Percentiles rank a stretch among this genome's conserved stretches.
These are phyloP conservation scores for Pangasius djambal DNA, from an alignment of 2,797 vertebrate genomes.

Conservation along the genomic window DNA sequence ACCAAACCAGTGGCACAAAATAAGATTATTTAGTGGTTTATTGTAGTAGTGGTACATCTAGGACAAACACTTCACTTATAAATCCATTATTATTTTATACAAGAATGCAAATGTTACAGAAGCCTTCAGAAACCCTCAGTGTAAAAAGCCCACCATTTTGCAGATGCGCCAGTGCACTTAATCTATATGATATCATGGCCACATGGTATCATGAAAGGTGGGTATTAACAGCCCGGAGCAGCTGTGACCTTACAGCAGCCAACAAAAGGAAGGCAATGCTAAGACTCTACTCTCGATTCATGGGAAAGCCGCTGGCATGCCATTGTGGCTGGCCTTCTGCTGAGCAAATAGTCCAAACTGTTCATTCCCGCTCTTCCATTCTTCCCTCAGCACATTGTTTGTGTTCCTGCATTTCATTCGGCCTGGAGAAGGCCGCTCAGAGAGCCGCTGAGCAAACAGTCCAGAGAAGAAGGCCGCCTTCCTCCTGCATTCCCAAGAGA, in stretches of 20 bases:
- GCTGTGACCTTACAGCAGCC: constrained; percentile 80
- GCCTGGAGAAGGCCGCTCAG: constrained; percentile 84
- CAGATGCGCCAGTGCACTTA: not conserved
- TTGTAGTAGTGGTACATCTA: not conserved
- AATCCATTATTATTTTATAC: not conserved
- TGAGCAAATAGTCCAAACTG: constrained; percentile 98
- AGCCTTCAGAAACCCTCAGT: not conserved
- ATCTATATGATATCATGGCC: constrained; percentile 46
- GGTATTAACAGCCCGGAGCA: constrained; percentile 74
- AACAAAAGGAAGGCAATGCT: constrained; percentile 79
- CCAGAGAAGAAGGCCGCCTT: constrained; percentile 87
- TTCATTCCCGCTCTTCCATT: constrained; percentile 89
- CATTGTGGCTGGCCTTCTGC: constrained; percentile 93
- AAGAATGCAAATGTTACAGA: not conserved
- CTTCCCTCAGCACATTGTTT: constrained; percentile 90
- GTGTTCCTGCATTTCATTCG: constrained; percentile 95
- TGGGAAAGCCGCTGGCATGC: constrained; percentile 86
- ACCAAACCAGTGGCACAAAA: constrained; percentile 3
- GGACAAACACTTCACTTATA: not conserved
- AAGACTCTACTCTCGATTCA: constrained; percentile 82
- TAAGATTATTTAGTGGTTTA: not conserved
- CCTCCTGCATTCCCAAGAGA: constrained; percentile 91
- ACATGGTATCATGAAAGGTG: constrained; percentile 65
- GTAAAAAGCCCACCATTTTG: not conserved
- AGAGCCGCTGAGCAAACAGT: constrained; percentile 96